A percentile compares a stretch with the other conserved stretches of the same genome.
These are phyloP conservation scores for Ellobium chinense DNA, from an alignment of 2,888 invertebrate genomes.

Conservation along the genomic window DNA sequence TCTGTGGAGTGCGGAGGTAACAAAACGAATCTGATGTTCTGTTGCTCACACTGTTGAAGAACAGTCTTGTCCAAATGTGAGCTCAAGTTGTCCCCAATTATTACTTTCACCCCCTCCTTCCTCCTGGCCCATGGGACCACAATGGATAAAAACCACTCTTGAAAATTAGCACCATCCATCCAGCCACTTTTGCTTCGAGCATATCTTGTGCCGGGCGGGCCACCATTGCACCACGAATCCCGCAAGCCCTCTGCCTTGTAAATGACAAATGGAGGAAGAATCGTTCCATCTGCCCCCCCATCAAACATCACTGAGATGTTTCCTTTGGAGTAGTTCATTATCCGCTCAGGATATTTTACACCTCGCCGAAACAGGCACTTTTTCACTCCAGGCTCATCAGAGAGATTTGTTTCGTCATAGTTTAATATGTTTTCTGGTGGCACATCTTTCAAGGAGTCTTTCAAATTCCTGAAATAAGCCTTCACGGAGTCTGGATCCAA, in stretches of 20 bases:
- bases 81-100: conserved; percentile 76
- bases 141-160: conserved; percentile 69
- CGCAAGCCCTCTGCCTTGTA: conserved; percentile 76
- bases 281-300: conserved; percentile 73
- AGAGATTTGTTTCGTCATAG: conserved; percentile 75
- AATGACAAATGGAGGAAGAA: conserved; percentile 66
- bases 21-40: conserved; percentile 71
- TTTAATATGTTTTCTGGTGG: conserved; percentile 64
- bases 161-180: conserved; percentile 67
- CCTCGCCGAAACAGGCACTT: conserved; percentile 27
- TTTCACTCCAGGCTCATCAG: conserved; percentile 74
- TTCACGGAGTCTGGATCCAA: not conserved
- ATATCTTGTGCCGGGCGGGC: conserved; percentile 74
- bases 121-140: conserved; percentile 63
- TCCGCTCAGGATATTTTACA: conserved; percentile 68
- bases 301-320: conserved; percentile 76
- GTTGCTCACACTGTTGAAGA: conserved; percentile 69
- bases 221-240: conserved; percentile 77
- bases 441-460: conserved; percentile 6
- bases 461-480: conserved; percentile 18
- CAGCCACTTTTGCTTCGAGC: conserved; percentile 75
- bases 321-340: conserved; percentile 74
- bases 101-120: conserved; percentile 67
- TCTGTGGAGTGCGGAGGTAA: conserved; percentile 56
- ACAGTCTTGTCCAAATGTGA: conserved; percentile 42